phyloP scores from a whole-genome alignment of 2,888 invertebrate genomes.

The Erebia palarica region DNA sequence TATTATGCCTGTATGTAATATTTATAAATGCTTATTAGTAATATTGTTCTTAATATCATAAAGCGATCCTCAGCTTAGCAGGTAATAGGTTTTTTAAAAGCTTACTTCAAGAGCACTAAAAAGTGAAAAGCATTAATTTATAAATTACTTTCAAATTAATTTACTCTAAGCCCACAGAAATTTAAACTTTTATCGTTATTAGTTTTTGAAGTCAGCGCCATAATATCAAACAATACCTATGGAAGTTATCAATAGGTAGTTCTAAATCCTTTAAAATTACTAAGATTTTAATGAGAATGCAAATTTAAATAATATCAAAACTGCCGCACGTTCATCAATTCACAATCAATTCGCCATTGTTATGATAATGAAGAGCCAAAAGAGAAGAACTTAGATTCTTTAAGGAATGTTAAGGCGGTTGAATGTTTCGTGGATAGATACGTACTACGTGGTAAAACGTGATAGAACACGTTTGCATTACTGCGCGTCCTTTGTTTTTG shows the following conservation, averaged over 20 bases:
- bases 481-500: not conserved
- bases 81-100: too few species aligned
- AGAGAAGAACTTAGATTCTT: not conserved
- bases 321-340: not conserved
- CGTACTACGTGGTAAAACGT: not conserved
- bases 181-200: too few species aligned
- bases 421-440: not conserved
- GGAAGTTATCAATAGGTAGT: not conserved
- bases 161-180: too few species aligned
- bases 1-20: too few species aligned
- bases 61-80: too few species aligned
- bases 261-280: not conserved
- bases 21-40: too few species aligned
- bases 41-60: too few species aligned
- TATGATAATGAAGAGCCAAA: conserved; percentile 15
- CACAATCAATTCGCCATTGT: conserved; percentile 8
- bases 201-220: too few species aligned
- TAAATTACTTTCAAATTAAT: too few species aligned
- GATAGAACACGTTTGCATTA: conserved; percentile 4
- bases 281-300: not conserved
- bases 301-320: not conserved
- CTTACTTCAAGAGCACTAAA: too few species aligned
- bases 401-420: conserved; percentile 11
- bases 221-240: not conserved
- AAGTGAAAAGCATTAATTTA: too few species aligned